Evolutionary conservation across 2,888 invertebrate genomes (phyloP), one percentile per base, ranked within the genome.

Genomic region (Petrophora chlorosata): DNA sequence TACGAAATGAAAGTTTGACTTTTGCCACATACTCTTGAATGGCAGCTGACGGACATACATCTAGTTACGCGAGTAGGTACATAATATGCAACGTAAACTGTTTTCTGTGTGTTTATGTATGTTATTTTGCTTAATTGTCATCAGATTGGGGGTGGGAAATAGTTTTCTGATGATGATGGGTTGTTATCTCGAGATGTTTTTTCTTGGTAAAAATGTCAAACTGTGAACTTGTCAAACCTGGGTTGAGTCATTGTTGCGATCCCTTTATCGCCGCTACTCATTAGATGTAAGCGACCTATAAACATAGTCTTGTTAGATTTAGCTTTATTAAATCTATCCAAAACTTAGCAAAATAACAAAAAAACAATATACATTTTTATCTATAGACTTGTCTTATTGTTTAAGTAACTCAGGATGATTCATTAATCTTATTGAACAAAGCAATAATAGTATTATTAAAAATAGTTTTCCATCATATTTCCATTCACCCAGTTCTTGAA

Each of bases 1-100:
- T 88, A 84, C 82, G 82, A 88, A 87, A 89, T 88, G 89, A 89
- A 89, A 89, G 90, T 89, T 89, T 89, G 89, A 90, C 89, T 90
- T 90, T 88, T 90, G 90, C 90, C 90, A 90, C 90, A 90, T 90
- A 90, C 89, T 89, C 87, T 85, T 88, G 90, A 85, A 89, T 87
- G 89, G 90, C 90, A 89, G 88, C 86, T 90, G 90, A 89, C 86
- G 83, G 85, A 83, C 83, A 82, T 84, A 84, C 79, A 75, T 85
- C 75, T 82, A 80, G 76, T 83, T 82, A 80, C 77, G 78, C 83
- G 77, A 80, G 82, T 85, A 82, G 73, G 76, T 81, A 82, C 73
- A 67, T 77, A 73, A 73, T 73, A 72, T 74, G 76, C 79, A 63
- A 82, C 79, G 77, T 82, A 76, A 82, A 82, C 80, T 70, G 70